Evolutionary conservation across 2,113 vertebrate species (phyloP).

Genomic region (Falcunculus frontatus): DNA sequence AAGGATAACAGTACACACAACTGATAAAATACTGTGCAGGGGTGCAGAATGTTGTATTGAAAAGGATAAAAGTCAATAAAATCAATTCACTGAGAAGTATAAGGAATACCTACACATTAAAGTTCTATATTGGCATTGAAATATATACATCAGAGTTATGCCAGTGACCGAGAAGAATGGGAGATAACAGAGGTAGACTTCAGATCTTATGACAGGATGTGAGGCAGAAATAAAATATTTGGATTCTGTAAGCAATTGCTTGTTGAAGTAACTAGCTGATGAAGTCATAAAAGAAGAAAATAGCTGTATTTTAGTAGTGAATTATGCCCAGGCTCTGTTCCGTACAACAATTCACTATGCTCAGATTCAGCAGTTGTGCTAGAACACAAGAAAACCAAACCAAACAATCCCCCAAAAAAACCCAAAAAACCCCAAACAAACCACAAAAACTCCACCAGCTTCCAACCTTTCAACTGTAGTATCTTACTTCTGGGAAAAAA

Average conservation of each 20-base stretch:
- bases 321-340: background rate
- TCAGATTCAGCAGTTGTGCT: background rate
- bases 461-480: background rate
- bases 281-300: background rate
- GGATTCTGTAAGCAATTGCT: background rate
- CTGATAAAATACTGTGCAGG: background rate
- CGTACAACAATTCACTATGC: background rate
- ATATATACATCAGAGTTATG: background rate
- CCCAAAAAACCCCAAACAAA: background rate
- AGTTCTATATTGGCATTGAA: background rate
- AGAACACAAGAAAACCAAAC: background rate
- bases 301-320: background rate
- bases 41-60: background rate
- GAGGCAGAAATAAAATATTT: background rate
- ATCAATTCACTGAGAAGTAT: background rate
- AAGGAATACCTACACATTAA: background rate
- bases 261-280: background rate
- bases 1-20: background rate
- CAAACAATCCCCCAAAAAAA: background rate
- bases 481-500: background rate
- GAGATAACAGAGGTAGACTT: background rate
- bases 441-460: background rate
- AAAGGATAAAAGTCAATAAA: background rate
- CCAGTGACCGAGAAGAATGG: background rate
- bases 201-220: background rate